A percentile compares a stretch with the other conserved stretches of the same genome.
These are phyloP conservation scores for Ypsolopha scabrella DNA, from an alignment of 2,888 invertebrate species.

Conservation along the genomic window DNA sequence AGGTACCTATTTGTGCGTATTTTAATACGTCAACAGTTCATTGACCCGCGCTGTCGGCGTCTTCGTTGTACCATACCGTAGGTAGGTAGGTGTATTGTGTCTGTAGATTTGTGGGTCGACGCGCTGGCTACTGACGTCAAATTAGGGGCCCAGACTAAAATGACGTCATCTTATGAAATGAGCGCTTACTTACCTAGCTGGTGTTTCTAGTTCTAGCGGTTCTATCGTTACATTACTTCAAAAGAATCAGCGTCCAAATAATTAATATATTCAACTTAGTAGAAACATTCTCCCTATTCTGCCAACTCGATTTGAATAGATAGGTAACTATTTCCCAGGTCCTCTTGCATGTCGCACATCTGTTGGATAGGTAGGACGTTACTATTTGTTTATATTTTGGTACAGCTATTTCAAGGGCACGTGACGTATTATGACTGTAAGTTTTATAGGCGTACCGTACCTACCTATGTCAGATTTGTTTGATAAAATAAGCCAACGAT, in stretches of 20 bases:
- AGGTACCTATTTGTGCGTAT: conserved; percentile 58
- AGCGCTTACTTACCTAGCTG: conserved; percentile 54
- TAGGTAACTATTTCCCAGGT: conserved; percentile 30
- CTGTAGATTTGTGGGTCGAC: conserved; percentile 69
- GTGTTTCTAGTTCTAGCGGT: conserved; percentile 18
- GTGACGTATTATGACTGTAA: background rate
- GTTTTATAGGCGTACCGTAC: too few relatives aligned
- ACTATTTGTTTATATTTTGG: conserved; percentile 52
- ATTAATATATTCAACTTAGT: background rate
- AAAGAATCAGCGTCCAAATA: conserved; percentile 19
- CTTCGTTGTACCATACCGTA: conserved; percentile 43
- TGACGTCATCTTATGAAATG: conserved; percentile 57
- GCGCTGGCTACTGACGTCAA: conserved; percentile 51
- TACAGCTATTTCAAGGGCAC: conserved; percentile 58
- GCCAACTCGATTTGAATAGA: conserved; percentile 45
- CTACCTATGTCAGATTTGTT: too few relatives aligned
- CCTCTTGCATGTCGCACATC: conserved; percentile 28
- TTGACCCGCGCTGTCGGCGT: conserved; percentile 37
- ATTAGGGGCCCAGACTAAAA: conserved; percentile 51
- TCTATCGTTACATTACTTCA: conserved; percentile 41
- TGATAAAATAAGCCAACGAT: too few relatives aligned
- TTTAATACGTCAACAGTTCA: conserved; percentile 67
- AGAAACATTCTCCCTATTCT: conserved; percentile 47
- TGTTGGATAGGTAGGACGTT: conserved; percentile 64
- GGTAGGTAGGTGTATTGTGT: conserved; percentile 32